A percentile compares a stretch with the other conserved stretches of the same genome.
Conservation (phyloP, 2,888 invertebrate genomes). For the Balanococcus diminutus region DNA sequence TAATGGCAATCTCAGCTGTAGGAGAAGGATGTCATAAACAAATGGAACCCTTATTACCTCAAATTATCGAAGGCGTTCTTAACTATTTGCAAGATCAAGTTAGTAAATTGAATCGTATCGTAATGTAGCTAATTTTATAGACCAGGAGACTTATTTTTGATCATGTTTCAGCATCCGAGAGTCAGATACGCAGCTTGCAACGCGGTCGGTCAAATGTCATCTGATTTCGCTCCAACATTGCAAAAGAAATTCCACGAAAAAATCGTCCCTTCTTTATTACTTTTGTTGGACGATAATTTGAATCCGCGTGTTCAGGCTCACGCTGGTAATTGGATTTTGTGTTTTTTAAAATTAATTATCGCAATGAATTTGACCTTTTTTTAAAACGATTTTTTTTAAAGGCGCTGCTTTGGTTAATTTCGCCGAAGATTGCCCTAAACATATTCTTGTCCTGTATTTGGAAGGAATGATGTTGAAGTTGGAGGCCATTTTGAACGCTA, state of each 20-base stretch:
- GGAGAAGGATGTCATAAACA: constrained; percentile 99
- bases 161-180: constrained; percentile 74
- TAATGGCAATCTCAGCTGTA: constrained; percentile 98
- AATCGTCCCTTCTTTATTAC: constrained; percentile 88
- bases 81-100: constrained; percentile 80
- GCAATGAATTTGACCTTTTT: too few relatives aligned
- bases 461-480: constrained; percentile 90
- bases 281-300: constrained; percentile 85
- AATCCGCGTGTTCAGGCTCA: constrained; percentile 93
- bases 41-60: constrained; percentile 93
- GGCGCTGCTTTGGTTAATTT: constrained; percentile 98
- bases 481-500: constrained; percentile 84
- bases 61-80: constrained; percentile 87
- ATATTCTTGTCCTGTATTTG: constrained; percentile 87
- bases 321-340: constrained; percentile 63
- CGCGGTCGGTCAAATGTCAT: constrained; percentile 98
- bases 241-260: constrained; percentile 97
- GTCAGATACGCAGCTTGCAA: constrained; percentile 98
- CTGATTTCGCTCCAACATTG: constrained; percentile 95
- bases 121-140: too few relatives aligned
- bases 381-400: constrained; percentile 62
- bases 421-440: constrained; percentile 97
- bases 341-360: not conserved
- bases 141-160: too few relatives aligned
- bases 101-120: too few relatives aligned